Evolutionary conservation across 2,113 vertebrate genomes (phyloP).

Genomic region (human (Homo sapiens)): DNA sequence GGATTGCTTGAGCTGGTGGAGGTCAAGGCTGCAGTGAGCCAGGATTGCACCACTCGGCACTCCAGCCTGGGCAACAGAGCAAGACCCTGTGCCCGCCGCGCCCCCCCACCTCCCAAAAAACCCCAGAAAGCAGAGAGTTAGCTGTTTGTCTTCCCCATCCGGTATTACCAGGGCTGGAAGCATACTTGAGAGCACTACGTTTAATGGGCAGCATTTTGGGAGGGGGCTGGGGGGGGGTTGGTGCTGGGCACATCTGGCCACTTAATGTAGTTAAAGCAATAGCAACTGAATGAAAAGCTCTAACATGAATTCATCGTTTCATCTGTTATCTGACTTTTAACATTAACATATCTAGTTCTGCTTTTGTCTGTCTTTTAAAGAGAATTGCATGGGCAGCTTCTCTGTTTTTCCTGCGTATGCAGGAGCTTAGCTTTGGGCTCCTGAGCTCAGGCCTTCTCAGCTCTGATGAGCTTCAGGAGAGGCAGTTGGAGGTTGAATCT

Average conservation of each 20-base stretch:
- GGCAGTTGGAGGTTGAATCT: neutral
- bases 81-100: too few species aligned
- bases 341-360: neutral
- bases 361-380: neutral
- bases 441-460: neutral
- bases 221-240: too few species aligned
- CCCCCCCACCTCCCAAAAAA: too few species aligned
- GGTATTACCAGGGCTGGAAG: neutral
- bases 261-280: too few species aligned
- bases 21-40: too few species aligned
- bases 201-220: neutral
- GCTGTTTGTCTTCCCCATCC: neutral
- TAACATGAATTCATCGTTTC: accelerated
- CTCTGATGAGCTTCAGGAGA: neutral
- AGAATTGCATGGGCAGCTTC: neutral
- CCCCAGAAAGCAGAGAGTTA: neutral
- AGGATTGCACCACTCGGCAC: too few species aligned
- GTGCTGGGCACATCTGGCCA: neutral
- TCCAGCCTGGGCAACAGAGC: too few species aligned
- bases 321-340: neutral
- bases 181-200: accelerated
- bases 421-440: neutral
- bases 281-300: neutral
- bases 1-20: too few species aligned
- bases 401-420: neutral